A percentile compares a stretch with the other conserved stretches of the same genome.
Conservation (phyloP, 2,113 vertebrate species). For the Vidua macroura region DNA sequence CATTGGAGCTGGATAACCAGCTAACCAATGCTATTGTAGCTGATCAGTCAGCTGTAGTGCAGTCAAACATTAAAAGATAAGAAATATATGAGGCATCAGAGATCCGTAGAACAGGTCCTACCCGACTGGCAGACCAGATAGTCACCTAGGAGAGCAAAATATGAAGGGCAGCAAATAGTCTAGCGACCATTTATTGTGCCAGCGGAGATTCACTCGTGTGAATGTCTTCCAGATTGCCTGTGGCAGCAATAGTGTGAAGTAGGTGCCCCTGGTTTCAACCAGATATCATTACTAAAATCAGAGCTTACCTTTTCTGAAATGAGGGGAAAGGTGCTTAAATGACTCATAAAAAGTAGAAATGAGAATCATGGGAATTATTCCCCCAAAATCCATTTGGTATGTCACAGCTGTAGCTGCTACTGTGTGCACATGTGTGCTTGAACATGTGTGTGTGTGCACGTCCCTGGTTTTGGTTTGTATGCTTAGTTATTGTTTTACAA, state of each 20-base stretch:
- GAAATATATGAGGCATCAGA: background rate
- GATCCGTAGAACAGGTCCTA: fast-evolving
- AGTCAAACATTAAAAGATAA: background rate
- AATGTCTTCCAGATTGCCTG: background rate
- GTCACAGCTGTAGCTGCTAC: background rate
- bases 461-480: background rate
- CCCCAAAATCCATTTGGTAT: background rate
- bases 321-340: background rate
- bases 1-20: background rate
- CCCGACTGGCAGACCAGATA: background rate
- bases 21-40: background rate
- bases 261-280: background rate
- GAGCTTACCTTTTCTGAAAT: background rate
- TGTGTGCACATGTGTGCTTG: fast-evolving
- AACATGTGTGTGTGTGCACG: fast-evolving
- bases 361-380: background rate
- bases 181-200: background rate
- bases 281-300: background rate
- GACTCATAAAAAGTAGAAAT: background rate
- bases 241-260: background rate
- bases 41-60: background rate
- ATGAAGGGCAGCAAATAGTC: background rate
- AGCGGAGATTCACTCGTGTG: background rate
- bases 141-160: background rate
- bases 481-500: background rate